Percentiles rank a stretch among this genome's conserved stretches.
phyloP scores from a whole-genome alignment of 2,888 invertebrate genomes.

The Gerosis bhagava region DNA sequence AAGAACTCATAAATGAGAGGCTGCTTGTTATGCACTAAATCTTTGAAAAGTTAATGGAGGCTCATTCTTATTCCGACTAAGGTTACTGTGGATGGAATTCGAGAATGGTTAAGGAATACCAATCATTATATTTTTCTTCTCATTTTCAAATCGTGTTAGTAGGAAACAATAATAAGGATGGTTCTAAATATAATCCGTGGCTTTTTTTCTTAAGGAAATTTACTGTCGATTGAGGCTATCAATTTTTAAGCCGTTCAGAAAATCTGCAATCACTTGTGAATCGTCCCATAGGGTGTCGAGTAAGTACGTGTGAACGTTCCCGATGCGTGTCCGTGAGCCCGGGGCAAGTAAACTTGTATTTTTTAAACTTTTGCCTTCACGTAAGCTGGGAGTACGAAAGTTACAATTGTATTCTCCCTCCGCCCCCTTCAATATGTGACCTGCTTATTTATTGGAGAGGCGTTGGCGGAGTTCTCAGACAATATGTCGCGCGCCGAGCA shows the following conservation, averaged over 20 bases:
- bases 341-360: constrained; percentile 71
- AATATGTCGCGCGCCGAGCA: constrained; percentile 75
- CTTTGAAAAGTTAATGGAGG: constrained; percentile 64
- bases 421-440: constrained; percentile 80
- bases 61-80: constrained; percentile 69
- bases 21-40: constrained; percentile 66
- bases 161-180: constrained; percentile 7
- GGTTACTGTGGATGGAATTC: constrained; percentile 55
- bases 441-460: constrained; percentile 79
- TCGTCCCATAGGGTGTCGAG: constrained; percentile 39
- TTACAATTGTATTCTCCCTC: constrained; percentile 79
- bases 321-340: constrained; percentile 39
- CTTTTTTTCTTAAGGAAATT: constrained; percentile 5
- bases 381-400: constrained; percentile 71
- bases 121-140: constrained; percentile 42
- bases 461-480: constrained; percentile 78
- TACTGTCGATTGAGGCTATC: constrained; percentile 10
- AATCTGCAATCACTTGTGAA: constrained; percentile 35
- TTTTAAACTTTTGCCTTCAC: constrained; percentile 78
- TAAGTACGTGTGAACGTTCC: constrained; percentile 56
- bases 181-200: neutral
- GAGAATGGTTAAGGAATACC: constrained; percentile 55
- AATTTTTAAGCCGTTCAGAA: constrained; percentile 31
- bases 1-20: constrained; percentile 41
- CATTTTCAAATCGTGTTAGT: constrained; percentile 8